Evolutionary conservation across 2,888 invertebrate genomes (phyloP).

Genomic region (Pachymerium ferrugineum): DNA sequence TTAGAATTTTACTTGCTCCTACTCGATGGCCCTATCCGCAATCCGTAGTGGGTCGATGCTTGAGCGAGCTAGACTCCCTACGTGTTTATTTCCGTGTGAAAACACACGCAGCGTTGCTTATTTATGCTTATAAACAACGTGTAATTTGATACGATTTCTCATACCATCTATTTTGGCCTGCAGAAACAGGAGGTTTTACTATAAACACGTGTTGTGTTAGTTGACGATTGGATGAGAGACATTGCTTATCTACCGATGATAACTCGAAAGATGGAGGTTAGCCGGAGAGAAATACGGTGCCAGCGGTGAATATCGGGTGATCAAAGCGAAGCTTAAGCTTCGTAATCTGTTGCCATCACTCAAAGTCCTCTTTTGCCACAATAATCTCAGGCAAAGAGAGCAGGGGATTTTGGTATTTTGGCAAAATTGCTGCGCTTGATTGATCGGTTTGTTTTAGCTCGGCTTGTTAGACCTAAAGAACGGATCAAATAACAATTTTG

Average conservation of each 20-base stretch:
- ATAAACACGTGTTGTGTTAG: no score
- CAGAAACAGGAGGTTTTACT: no score
- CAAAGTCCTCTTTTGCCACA: background rate
- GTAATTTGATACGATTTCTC: no score
- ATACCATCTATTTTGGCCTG: no score
- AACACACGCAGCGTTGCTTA: background rate
- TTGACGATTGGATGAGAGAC: no score
- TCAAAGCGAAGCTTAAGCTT: background rate
- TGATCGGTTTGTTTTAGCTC: background rate
- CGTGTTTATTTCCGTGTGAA: background rate
- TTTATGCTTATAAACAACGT: background rate
- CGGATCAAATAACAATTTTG: background rate
- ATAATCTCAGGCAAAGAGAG: background rate
- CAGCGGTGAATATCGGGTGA: background rate
- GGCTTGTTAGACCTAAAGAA: no score
- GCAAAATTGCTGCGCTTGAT: constrained; percentile 5
- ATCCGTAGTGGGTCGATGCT: background rate
- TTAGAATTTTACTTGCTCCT: constrained; percentile 11
- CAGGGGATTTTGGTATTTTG: background rate
- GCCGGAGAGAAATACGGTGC: background rate
- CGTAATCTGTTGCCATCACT: constrained; percentile 1
- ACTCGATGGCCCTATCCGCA: background rate
- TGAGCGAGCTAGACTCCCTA: background rate
- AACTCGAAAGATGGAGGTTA: no score
- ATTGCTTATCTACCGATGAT: no score